These are phyloP conservation scores for Liolophura sinensis DNA, from an alignment of 1,140 invertebrate genomes.

Conservation along the genomic window DNA sequence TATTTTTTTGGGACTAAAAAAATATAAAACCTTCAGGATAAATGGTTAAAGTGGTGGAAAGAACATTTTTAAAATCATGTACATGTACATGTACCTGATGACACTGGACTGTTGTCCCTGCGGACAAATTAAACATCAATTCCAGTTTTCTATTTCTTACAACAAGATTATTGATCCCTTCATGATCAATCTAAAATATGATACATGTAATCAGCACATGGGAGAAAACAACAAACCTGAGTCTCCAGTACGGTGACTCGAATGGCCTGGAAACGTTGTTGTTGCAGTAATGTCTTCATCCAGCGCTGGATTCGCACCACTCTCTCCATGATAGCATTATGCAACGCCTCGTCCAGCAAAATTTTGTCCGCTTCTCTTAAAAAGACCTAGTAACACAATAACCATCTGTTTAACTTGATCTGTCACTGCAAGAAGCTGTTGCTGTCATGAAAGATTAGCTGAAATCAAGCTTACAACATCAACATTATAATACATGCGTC, in stretches of 20 bases:
- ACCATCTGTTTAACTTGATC: not conserved
- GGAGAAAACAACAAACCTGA: constrained; percentile 63
- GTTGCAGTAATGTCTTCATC: constrained; percentile 81
- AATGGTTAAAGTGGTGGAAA: too few relatives aligned
- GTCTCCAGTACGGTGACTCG: constrained; percentile 72
- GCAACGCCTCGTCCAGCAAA: constrained; percentile 85
- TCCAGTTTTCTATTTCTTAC: too few relatives aligned
- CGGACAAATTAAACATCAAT: too few relatives aligned
- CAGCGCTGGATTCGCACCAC: constrained; percentile 91
- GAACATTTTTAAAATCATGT: too few relatives aligned
- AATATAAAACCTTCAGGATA: too few relatives aligned
- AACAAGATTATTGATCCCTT: too few relatives aligned
- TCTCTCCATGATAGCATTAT: constrained; percentile 90
- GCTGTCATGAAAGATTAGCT: not conserved
- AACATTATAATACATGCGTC: constrained; percentile 1
- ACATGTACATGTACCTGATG: too few relatives aligned
- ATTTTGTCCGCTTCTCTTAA: constrained; percentile 93
- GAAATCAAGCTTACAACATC: not conserved
- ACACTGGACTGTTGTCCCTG: too few relatives aligned
- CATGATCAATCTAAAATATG: too few relatives aligned
- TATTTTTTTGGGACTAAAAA: too few relatives aligned
- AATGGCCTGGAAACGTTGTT: constrained; percentile 75
- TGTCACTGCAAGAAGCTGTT: not conserved
- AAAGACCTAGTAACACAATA: constrained; percentile 68
- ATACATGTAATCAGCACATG: too few relatives aligned